These are phyloP conservation scores for Orientallactaga bullata DNA, from an alignment of 2,113 vertebrate genomes.

Conservation along the genomic window DNA sequence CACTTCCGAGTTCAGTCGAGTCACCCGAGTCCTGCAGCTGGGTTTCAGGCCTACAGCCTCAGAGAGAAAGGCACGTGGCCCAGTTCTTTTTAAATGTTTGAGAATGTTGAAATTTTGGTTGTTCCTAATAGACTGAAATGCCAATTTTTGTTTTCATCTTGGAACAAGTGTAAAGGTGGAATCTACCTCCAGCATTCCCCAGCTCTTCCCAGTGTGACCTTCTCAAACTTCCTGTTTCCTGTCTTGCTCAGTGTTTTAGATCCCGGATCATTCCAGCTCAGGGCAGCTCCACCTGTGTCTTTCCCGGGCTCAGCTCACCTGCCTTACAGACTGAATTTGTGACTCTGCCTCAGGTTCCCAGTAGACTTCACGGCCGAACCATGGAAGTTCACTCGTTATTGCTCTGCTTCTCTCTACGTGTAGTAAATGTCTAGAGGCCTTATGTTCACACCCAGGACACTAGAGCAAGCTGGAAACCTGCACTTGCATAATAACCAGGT, in stretches of 20 bases:
- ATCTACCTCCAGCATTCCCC: accelerated
- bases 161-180: background rate
- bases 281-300: accelerated
- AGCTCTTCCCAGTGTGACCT: background rate
- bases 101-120: background rate
- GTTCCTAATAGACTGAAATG: background rate
- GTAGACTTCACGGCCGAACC: accelerated
- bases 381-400: no score
- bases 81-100: background rate
- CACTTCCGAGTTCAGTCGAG: no score
- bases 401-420: background rate
- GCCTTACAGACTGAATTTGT: background rate
- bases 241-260: accelerated
- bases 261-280: accelerated
- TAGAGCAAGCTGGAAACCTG: background rate
- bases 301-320: background rate
- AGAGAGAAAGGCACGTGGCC: background rate
- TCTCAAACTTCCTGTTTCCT: accelerated
- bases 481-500: background rate
- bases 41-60: background rate
- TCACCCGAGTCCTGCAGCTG: accelerated
- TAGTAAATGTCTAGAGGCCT: background rate
- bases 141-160: background rate
- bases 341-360: background rate
- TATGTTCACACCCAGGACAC: background rate